These are phyloP conservation scores for Apamea anceps DNA, from an alignment of 2,888 invertebrate species.

Conservation along the genomic window DNA sequence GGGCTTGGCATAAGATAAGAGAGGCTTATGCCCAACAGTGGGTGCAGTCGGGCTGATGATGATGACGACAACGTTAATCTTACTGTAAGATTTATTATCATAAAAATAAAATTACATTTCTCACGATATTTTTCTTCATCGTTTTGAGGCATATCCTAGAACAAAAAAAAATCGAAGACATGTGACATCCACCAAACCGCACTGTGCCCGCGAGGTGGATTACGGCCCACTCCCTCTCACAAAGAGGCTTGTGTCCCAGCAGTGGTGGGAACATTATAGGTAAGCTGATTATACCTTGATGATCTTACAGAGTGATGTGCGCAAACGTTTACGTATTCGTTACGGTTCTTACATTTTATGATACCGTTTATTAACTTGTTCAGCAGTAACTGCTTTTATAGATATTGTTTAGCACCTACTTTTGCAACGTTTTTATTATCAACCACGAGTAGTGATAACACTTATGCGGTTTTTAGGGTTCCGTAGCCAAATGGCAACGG, in stretches of 20 bases:
- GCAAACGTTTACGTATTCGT: neutral
- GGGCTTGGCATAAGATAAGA: neutral
- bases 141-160: neutral
- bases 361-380: constrained; percentile 26
- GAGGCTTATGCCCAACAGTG: neutral
- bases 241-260: neutral
- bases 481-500: too few species aligned
- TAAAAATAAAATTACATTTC: neutral
- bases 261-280: neutral
- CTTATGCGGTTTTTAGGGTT: neutral
- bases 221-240: neutral
- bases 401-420: neutral
- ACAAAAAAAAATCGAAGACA: neutral
- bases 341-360: constrained; percentile 8
- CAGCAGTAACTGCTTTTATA: neutral
- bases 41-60: neutral
- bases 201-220: neutral
- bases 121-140: neutral
- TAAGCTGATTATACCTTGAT: neutral
- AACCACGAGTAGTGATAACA: constrained; percentile 14
- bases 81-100: neutral
- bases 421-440: constrained; percentile 8
- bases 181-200: neutral
- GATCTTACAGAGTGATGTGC: neutral
- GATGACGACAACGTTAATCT: neutral